Evolutionary conservation across 2,797 vertebrate genomes (phyloP).

Genomic region (Zenarchopterus dispar): DNA sequence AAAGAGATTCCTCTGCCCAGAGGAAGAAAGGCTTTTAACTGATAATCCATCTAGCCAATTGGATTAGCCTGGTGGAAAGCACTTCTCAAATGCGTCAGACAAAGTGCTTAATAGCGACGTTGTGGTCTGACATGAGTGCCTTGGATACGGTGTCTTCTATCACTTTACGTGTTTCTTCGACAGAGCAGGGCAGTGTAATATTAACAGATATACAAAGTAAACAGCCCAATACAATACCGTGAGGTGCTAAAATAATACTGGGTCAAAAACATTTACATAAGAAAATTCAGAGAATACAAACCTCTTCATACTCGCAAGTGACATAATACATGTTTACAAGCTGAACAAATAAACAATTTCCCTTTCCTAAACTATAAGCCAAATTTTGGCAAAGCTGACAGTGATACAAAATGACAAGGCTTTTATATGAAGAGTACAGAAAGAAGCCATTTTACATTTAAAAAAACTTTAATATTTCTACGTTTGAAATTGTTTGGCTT

Average conservation of each 20-base stretch:
- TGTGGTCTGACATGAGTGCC: constrained; percentile 75
- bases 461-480: constrained; percentile 38
- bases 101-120: constrained; percentile 79
- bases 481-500: constrained; percentile 39
- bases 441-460: constrained; percentile 27
- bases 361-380: constrained; percentile 45
- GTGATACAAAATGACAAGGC: constrained; percentile 24
- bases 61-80: constrained; percentile 75
- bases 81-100: constrained; percentile 77
- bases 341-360: constrained; percentile 53
- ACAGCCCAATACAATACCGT: constrained; percentile 39
- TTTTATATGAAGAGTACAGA: constrained; percentile 30
- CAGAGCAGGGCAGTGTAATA: constrained; percentile 50
- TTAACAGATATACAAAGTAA: constrained; percentile 40
- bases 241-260: constrained; percentile 47
- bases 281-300: constrained; percentile 67
- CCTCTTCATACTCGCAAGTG: constrained; percentile 58
- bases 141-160: constrained; percentile 69
- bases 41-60: constrained; percentile 80
- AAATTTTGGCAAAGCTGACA: constrained; percentile 47
- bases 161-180: constrained; percentile 65
- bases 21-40: constrained; percentile 83
- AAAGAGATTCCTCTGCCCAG: constrained; percentile 66
- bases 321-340: constrained; percentile 64
- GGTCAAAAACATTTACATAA: constrained; percentile 53